These are phyloP conservation scores for Apocheima hispidaria DNA, from an alignment of 2,888 invertebrate species.

Conservation along the genomic window DNA sequence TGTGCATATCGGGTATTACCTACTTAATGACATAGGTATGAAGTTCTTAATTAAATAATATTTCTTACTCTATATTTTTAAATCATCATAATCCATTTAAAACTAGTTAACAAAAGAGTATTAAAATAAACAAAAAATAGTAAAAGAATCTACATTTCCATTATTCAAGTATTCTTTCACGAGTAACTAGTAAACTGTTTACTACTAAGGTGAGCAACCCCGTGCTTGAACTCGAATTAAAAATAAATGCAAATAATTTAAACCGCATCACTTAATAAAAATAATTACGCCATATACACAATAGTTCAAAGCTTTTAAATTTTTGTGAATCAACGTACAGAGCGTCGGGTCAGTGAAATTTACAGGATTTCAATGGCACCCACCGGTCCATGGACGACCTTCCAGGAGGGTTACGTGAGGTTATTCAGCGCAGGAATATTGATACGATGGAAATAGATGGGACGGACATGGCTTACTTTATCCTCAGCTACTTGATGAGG, in stretches of 20 bases:
- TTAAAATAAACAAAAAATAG: no score
- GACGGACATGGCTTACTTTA: neutral
- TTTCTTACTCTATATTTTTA: no score
- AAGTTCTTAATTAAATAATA: no score
- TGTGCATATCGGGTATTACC: no score
- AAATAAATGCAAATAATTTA: neutral
- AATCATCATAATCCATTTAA: no score
- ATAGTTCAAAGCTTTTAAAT: slow-evolving; percentile 8
- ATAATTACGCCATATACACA: neutral
- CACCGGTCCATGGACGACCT: slow-evolving; percentile 7
- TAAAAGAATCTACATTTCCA: no score
- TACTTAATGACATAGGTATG: no score
- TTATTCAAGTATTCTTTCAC: no score
- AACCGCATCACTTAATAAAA: neutral
- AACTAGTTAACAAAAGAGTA: no score
- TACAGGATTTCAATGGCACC: neutral
- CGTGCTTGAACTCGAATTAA: neutral
- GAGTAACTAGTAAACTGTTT: neutral
- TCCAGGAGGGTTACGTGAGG: slow-evolving; percentile 21
- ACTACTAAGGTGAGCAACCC: neutral
- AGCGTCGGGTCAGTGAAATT: slow-evolving; percentile 5
- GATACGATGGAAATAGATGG: slow-evolving; percentile 16
- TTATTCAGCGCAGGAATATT: slow-evolving; percentile 20
- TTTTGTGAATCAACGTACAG: slow-evolving; percentile 2
- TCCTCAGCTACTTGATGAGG: no score